Evolutionary conservation across 2,797 vertebrate genomes (phyloP), one percentile per base, ranked within the genome.

Genomic region (Neosilurus hyrtlii): DNA sequence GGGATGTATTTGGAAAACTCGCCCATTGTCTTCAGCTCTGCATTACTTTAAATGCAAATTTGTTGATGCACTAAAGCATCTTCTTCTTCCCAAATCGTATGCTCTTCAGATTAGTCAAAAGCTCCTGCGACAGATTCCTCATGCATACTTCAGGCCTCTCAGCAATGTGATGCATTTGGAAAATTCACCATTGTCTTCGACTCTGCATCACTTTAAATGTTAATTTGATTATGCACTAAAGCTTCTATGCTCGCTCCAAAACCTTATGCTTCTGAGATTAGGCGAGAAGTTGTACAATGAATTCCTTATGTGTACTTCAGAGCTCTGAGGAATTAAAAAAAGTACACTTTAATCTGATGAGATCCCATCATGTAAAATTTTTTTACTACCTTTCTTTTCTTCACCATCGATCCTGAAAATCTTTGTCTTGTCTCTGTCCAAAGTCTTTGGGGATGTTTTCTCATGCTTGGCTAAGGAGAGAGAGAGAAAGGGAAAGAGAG

Each of bases 331-430:
- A 93, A 94, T 91, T 61, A 7, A 56, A 74, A 20, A 91, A 92
- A 91, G 92, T 91, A 90, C 92, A 89, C 90, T 86, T 88, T 83
- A 52, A 88, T 93, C 92, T 91, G 88, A 89, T 30, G 90, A 93
- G 92, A 92, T 91, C 86, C 75, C 86, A 88, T 89, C 80, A 63
- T 87, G 85, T 52, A 82, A 94, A 90, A 94, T 93, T 94, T 94
- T 94, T 94, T 94, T 86, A 93, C 90, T 93, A 91, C 87, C 81
- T 89, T 91, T 91, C 91, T 90, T 91, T 91, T 89, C 89, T 92
- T 92, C 92, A 91, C 89, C 86, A 84, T 89, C 92, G 91, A 93
- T 92, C 92, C 94, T 91, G 90, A 93, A 93, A 92, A 93, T 92
- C 90, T 93, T 93, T 92, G 80, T 90, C 91, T 92, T 91, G 91